Base-by-base conservation (phyloP, 2,797 vertebrate genomes). In the Sebastolobus altivelis region DNA sequence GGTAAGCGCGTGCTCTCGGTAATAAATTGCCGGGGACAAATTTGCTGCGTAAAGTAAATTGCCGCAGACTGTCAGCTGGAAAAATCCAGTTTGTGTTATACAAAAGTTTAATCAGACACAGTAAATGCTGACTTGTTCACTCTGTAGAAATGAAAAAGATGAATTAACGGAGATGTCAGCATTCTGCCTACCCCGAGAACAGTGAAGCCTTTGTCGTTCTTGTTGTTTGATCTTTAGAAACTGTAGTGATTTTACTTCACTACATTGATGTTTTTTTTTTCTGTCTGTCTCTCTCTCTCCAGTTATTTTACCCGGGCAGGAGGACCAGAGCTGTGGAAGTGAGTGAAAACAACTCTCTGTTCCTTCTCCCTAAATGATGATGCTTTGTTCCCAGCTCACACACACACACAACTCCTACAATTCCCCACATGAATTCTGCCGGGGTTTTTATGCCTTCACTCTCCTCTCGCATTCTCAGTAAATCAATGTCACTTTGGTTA, bases 291-390 rank as follows among this genome's bases (percentile, higher is more conserved):
- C 2, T 83, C 22, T 75, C 27, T 63, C 56, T 84, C n/a, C 62
- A 99, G 98, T 97, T 68, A 96, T 97, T 90, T 93, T 97, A 79
- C 95, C 97, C 6, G 97, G 97, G 68, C 97, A 97, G 77, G 97
- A 97, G 22, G 97, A 96, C 65, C 88, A 94, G 0, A 93, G 92
- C 90, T 99, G 98, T 89, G 97, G 94, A 96, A 96, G 98, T 99
- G 95, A 95, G 94, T 89, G 10, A 63, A 65, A 68, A 65, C n/a
- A 56, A 74, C 16, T 5, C 56, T 84, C 33, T 46, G 1, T 65
- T 66, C 31, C 0, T 8, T 77, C 52, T 31, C 49, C 25, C 29
- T 11, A 35, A 65, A 58, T 70, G 12, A 65, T 59, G 46, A 20
- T 2, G 14, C 18, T 65, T 79, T 75, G 38, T 73, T 43, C 37